Evolutionary conservation across 2,888 invertebrate species (phyloP).

Genomic region (Drosophila rubida): DNA sequence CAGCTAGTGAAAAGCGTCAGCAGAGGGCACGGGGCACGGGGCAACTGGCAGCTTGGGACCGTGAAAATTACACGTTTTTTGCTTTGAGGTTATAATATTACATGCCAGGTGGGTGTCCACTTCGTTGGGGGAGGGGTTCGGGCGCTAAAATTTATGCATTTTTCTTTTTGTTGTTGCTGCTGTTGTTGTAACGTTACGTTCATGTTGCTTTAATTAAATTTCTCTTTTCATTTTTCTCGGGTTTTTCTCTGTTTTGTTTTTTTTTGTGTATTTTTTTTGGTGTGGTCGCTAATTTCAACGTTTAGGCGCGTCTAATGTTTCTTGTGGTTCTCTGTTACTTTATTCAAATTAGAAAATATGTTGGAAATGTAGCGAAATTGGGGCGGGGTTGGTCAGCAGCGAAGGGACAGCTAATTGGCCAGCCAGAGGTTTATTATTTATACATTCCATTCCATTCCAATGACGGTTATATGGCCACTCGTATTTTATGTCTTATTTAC

Average conservation of each 20-base stretch:
- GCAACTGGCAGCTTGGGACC: conserved; percentile 64
- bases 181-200: conserved; percentile 12
- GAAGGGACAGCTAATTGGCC: conserved; percentile 59
- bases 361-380: conserved; percentile 27
- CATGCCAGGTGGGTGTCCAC: conserved; percentile 64
- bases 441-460: conserved; percentile 48
- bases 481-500: conserved; percentile 63
- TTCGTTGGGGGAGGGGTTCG: background rate
- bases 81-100: conserved; percentile 63
- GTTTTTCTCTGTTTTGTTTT: conserved; percentile 27
- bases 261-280: conserved; percentile 20
- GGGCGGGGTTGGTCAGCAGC: background rate
- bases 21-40: conserved; percentile 3
- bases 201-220: conserved; percentile 77
- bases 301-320: conserved; percentile 76
- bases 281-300: conserved; percentile 71
- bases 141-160: conserved; percentile 70
- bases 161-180: conserved; percentile 31
- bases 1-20: conserved; percentile 60
- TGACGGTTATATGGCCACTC: conserved; percentile 11
- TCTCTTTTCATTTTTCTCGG: conserved; percentile 51
- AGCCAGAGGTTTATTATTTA: conserved; percentile 71
- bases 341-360: conserved; percentile 74
- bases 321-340: conserved; percentile 61
- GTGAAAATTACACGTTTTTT: conserved; percentile 76